phyloP scores from a whole-genome alignment of 2,888 invertebrate species.

The Pemphredon lugubris region DNA sequence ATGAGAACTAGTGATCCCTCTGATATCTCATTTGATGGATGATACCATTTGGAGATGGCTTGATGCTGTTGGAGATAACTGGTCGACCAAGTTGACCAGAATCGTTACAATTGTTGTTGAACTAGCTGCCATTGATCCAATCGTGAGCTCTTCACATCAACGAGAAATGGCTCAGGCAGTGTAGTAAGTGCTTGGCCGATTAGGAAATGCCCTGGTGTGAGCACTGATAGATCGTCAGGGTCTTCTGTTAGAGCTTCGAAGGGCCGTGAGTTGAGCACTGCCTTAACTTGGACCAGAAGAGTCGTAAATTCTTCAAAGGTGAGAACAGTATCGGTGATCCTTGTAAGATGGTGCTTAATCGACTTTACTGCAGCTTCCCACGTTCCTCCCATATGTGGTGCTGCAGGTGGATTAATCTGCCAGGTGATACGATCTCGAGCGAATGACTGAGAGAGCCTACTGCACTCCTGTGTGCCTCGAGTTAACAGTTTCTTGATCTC shows the following conservation, averaged over 20 bases:
- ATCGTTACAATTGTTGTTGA: conserved; percentile 1
- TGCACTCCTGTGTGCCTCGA: neutral
- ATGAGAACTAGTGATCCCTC: conserved; percentile 41
- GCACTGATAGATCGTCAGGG: neutral
- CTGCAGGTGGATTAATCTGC: conserved; percentile 62
- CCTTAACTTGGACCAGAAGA: conserved; percentile 43
- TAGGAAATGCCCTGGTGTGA: conserved; percentile 54
- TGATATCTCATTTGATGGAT: conserved; percentile 1
- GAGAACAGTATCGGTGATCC: conserved; percentile 41
- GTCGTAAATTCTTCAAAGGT: conserved; percentile 62
- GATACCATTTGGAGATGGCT: no score
- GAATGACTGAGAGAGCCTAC: neutral
- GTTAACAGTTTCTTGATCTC: conserved; percentile 29
- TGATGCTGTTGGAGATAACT: no score
- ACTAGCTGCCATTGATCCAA: conserved; percentile 48
- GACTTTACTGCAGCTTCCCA: conserved; percentile 59
- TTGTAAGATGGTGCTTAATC: conserved; percentile 60
- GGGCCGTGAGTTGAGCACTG: conserved; percentile 49
- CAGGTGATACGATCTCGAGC: conserved; percentile 31
- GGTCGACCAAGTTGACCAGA: conserved; percentile 45
- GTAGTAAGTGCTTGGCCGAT: conserved; percentile 55
- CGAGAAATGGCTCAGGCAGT: conserved; percentile 60
- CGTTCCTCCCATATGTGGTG: conserved; percentile 65
- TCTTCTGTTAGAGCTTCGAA: neutral
- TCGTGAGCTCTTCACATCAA: conserved; percentile 40